Percentiles rank a stretch among this genome's conserved stretches.
Conservation (phyloP, 2,888 invertebrate genomes). For the Dicranocentrus wangi region DNA sequence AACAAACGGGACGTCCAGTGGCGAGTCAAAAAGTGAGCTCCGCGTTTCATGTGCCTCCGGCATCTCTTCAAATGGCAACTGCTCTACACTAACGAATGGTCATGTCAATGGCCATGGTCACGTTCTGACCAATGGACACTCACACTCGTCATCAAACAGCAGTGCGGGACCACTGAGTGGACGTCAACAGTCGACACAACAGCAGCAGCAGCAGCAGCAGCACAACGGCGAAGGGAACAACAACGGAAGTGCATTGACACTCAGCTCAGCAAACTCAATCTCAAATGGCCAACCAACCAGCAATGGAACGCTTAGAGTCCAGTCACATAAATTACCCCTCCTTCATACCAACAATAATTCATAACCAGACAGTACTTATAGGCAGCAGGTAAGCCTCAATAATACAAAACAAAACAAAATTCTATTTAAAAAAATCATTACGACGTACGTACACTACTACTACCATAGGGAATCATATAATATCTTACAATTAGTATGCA, state of each 20-base stretch:
- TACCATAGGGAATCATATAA: too few species aligned
- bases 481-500: too few species aligned
- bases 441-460: too few species aligned
- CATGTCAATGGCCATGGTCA: constrained; percentile 71
- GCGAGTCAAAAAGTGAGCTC: constrained; percentile 72
- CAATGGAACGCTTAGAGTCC: constrained; percentile 72
- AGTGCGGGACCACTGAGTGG: constrained; percentile 71
- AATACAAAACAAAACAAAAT: too few species aligned
- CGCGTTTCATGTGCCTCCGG: constrained; percentile 72
- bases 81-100: constrained; percentile 71
- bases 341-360: constrained; percentile 72
- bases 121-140: constrained; percentile 70
- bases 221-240: constrained; percentile 72
- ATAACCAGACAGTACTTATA: constrained; percentile 66
- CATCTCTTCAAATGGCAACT: constrained; percentile 72
- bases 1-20: constrained; percentile 72
- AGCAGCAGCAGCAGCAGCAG: constrained; percentile 61
- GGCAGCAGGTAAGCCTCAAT: constrained; percentile 66
- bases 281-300: constrained; percentile 70
- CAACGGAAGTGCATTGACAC: constrained; percentile 71
- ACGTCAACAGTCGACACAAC: constrained; percentile 58
- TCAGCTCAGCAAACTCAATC: constrained; percentile 70
- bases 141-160: constrained; percentile 69
- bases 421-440: too few species aligned
- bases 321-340: constrained; percentile 73